A percentile compares a stretch with the other conserved stretches of the same genome.
phyloP scores from a whole-genome alignment of 2,888 invertebrate genomes.

The Macrophya alboannulata region DNA sequence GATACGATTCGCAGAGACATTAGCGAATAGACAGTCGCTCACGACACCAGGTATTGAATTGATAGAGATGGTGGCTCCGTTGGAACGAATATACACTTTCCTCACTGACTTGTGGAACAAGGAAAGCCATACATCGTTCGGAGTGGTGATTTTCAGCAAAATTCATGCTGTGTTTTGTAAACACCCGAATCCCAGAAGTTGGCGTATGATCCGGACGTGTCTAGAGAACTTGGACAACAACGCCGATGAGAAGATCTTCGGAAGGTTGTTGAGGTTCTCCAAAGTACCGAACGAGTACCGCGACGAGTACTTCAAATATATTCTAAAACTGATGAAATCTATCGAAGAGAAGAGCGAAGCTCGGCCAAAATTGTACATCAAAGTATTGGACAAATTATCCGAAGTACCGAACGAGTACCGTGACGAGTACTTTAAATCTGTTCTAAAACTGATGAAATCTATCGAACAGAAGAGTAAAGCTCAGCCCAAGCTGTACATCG shows the following conservation, averaged over 20 bases:
- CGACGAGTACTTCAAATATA: conserved; percentile 56
- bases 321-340: not conserved
- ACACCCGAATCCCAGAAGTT: conserved; percentile 62
- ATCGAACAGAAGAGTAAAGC: not conserved
- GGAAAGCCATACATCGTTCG: conserved; percentile 68
- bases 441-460: not conserved
- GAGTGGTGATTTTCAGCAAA: conserved; percentile 64
- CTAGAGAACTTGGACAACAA: conserved; percentile 61
- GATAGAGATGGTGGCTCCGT: conserved; percentile 63
- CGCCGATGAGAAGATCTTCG: conserved; percentile 64
- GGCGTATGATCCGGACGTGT: conserved; percentile 64
- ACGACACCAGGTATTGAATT: conserved; percentile 73
- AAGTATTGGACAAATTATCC: not conserved
- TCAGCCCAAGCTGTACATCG: not conserved
- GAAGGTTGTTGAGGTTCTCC: not conserved
- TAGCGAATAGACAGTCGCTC: conserved; percentile 68
- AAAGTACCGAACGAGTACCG: conserved; percentile 64
- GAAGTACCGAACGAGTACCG: conserved; percentile 64
- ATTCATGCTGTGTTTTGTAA: conserved; percentile 62
- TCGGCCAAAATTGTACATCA: not conserved
- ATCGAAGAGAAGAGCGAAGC: conserved; percentile 3
- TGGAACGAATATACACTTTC: conserved; percentile 60
- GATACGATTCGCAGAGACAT: conserved; percentile 62
- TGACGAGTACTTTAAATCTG: conserved; percentile 57
- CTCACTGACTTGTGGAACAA: conserved; percentile 62